Conservation (phyloP, 2,888 invertebrate genomes). For the Drosophila percnosoma region DNA sequence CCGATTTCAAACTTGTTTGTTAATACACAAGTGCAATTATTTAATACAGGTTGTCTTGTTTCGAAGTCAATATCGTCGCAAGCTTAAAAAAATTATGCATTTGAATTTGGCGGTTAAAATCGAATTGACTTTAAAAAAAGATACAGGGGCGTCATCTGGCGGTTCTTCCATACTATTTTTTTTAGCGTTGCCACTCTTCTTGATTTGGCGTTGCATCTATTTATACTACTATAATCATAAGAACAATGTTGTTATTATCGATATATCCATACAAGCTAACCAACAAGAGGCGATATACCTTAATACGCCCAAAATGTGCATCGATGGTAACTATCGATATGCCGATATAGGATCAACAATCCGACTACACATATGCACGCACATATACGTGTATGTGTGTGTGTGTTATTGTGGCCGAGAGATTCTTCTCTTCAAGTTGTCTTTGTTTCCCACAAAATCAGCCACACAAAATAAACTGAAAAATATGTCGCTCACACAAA, state of each 20-base stretch:
- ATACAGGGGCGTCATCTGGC: not conserved
- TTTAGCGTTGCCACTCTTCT: slow-evolving; percentile 7
- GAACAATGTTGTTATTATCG: not conserved
- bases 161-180: not conserved
- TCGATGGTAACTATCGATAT: slow-evolving; percentile 27
- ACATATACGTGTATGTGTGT: slow-evolving; percentile 17
- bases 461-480: slow-evolving; percentile 16
- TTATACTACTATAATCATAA: not conserved
- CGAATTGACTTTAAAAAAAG: not conserved
- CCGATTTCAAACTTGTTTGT: not conserved
- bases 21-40: not conserved
- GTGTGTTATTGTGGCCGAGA: slow-evolving; percentile 52
- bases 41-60: not conserved
- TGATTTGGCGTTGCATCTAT: not conserved
- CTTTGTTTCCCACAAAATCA: slow-evolving; percentile 51
- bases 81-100: not conserved
- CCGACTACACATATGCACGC: slow-evolving; percentile 15
- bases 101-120: not conserved
- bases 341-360: slow-evolving; percentile 58
- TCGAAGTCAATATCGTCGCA: not conserved
- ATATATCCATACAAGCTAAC: too few species aligned
- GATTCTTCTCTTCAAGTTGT: slow-evolving; percentile 42
- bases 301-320: not conserved
- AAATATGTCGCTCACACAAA: slow-evolving; percentile 40
- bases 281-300: not conserved